Conservation (phyloP, 2,113 vertebrate genomes). For the Propithecus coquereli region DNA sequence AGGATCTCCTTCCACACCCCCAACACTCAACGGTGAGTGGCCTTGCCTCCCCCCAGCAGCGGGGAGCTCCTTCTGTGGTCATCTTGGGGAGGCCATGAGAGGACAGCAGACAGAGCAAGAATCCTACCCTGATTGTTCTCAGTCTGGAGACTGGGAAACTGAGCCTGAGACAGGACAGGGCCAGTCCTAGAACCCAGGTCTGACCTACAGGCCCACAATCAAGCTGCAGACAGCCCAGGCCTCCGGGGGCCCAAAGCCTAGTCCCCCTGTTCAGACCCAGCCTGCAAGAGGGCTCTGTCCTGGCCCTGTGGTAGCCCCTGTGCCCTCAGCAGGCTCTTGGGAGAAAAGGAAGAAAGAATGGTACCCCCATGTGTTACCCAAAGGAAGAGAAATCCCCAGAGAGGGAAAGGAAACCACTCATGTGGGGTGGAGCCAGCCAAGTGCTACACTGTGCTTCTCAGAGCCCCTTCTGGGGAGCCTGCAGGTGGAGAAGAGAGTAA, state of each 20-base stretch:
- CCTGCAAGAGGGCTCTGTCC: neutral
- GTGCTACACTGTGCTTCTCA: neutral
- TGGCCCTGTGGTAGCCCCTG: neutral
- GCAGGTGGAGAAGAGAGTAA: neutral
- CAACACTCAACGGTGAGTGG: slow-evolving; percentile 83
- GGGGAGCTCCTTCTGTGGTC: neutral
- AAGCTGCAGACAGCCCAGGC: neutral
- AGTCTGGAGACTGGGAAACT: neutral
- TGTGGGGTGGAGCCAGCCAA: neutral
- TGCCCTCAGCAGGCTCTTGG: neutral
- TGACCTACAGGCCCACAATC: neutral
- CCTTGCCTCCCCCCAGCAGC: neutral
- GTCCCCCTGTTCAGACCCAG: neutral
- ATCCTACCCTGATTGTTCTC: neutral
- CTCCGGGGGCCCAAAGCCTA: neutral
- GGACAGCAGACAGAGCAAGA: neutral
- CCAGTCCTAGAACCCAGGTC: neutral
- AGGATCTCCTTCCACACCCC: slow-evolving; percentile 77
- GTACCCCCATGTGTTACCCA: neutral
- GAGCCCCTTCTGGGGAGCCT: neutral
- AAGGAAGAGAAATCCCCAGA: neutral
- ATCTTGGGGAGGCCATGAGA: neutral
- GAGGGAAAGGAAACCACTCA: neutral
- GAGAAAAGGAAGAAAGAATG: neutral
- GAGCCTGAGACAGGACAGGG: neutral